Evolutionary conservation across 2,888 invertebrate genomes (phyloP), one percentile per base, ranked within the genome.

Genomic region (Ferrisia virgata): DNA sequence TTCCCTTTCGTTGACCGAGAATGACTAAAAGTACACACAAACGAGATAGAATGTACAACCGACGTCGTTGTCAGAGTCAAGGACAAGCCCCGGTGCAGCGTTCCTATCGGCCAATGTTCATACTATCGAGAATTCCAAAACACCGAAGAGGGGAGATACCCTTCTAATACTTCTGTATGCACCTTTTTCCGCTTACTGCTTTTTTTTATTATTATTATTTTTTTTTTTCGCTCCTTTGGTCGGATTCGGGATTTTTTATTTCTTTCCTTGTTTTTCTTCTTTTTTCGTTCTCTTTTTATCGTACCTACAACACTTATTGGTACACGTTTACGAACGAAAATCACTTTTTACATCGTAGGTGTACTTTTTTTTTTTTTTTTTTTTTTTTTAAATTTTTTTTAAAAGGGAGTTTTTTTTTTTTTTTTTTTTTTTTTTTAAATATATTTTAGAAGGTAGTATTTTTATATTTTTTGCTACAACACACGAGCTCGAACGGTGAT

Each of bases 1-100:
- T 83, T 83, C 83, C 72, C 83, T 83, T 83, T 83, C 83, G 83
- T 76, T 83, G 83, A 83, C 83, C 83, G 83, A 83, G 83, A 83
- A 43, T 83, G 83, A 83, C 83, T 83, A 72, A 81, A 33, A 36
- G 81, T 53, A 81, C 81, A 82, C 22, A 64, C 28, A 81, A 81
- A 47, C 33, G 53, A 53, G 53, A 58, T 47, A 81, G 53, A 81
- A 58, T 33, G 81, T 81, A 81, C n/a, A 58, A 76, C 36, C 58
- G 81, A 18, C 58, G 58, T 81, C 53, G 53, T 40, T 39, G 40
- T 83, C 83, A 83, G 83, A 83, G 83, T 83, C 83, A 83, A 83
- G 83, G 83, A 72, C 83, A 83, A 76, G 28, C 36, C 13, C 64
- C 28, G 22, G 40, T 18, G 83, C 83, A 83, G 83, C 83, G 83